A percentile compares a stretch with the other conserved stretches of the same genome.
Conservation (phyloP, 2,888 invertebrate species). For the Therioaphis trifolii region DNA sequence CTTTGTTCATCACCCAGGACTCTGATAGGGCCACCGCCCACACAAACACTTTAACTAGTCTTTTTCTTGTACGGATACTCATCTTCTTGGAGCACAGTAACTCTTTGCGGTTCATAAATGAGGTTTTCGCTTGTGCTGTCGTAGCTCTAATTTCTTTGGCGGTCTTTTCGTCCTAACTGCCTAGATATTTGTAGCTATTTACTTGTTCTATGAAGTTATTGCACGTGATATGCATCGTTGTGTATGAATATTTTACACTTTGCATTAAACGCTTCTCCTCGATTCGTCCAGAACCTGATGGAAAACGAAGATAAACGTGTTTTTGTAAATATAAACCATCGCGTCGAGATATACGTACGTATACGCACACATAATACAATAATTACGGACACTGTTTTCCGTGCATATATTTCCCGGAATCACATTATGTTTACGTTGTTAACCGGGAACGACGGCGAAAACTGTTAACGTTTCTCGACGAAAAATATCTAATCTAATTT, state of each 20-base stretch:
- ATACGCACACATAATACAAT: too few relatives aligned
- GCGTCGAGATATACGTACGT: too few relatives aligned
- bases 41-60: conserved; percentile 2
- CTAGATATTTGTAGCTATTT: conserved; percentile 9
- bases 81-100: conserved; percentile 31
- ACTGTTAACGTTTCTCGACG: background rate
- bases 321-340: too few relatives aligned
- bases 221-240: too few relatives aligned
- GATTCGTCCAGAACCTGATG: too few relatives aligned
- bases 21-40: background rate
- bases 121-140: conserved; percentile 16
- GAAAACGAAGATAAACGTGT: too few relatives aligned
- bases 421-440: background rate
- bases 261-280: too few relatives aligned
- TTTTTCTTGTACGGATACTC: conserved; percentile 25
- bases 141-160: conserved; percentile 37
- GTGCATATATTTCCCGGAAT: background rate
- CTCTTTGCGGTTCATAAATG: conserved; percentile 24
- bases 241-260: too few relatives aligned
- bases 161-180: background rate
- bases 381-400: background rate
- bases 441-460: too few relatives aligned
- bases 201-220: too few relatives aligned
- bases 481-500: conserved; percentile 13
- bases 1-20: background rate